Evolutionary conservation across 2,888 invertebrate species (phyloP), one percentile per base, ranked within the genome.

Genomic region (Brachylomia viminalis): DNA sequence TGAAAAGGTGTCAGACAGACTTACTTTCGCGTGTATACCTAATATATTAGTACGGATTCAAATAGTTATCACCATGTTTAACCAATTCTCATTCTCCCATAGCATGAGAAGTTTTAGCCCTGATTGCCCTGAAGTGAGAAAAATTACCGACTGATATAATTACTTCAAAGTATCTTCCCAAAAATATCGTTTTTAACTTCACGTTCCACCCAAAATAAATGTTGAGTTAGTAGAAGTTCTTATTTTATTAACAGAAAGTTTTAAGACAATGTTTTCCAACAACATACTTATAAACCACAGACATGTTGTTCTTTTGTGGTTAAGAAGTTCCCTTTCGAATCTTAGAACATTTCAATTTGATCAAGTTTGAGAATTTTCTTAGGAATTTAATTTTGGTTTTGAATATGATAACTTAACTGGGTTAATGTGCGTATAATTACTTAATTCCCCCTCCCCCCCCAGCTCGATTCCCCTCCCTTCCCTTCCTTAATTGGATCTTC

Each of bases 181-280:
- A 69, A 69, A 73, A 71, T 59, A 74, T 42, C 30, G 30, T 59
- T 17, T 17, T 1, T 27, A 42, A 59, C 30, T 71, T 49, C 20
- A 23, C n/a, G 20, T 75, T 62, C 8, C 13, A 30, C 13, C 0
- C 4, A 52, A 62, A 67, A 77, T 59, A 38, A 71, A 80, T 75
- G 62, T 61, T 10, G n/a, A 67, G 52, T 67, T 75, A 49, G n/a
- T 56, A 0, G 3, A 81, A 66, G 11, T 81, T 77, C 20, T 66
- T 72, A 82, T 77, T 81, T 77, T 52, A 66, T 72, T 72, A 72
- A 17, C 23, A n/a, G 23, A 3, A 76, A 72, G 56, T 59, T 72
- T 4, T 11, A 52, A 5, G 70, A 42, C 8, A 64, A 62, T 65
- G 33, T 72, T 72, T 33, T 42, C 23, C 20, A 62, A 67, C 61